Evolutionary conservation across 2,888 invertebrate species (phyloP).

Genomic region (Perizoma flavofasciatum): DNA sequence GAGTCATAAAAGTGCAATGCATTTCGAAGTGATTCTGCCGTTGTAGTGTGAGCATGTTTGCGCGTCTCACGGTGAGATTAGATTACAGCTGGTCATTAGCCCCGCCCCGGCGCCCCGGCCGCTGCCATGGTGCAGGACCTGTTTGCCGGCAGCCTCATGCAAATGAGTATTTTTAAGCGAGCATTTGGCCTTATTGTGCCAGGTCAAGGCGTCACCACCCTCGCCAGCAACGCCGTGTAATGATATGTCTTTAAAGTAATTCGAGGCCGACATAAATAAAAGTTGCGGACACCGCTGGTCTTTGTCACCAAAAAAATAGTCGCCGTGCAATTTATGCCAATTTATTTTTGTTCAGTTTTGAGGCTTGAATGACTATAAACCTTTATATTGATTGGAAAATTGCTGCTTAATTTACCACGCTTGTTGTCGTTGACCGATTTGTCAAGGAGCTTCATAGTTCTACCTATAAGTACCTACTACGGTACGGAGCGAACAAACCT

Average conservation of each 20-base stretch:
- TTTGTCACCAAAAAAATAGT: conserved; percentile 35
- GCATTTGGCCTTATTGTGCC: conserved; percentile 37
- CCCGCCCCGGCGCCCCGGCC: conserved; percentile 32
- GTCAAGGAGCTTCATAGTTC: conserved; percentile 1
- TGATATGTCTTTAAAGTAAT: conserved; percentile 33
- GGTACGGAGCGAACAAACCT: not conserved
- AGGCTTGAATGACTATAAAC: conserved; percentile 15
- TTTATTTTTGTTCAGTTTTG: conserved; percentile 33
- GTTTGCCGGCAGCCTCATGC: conserved; percentile 55
- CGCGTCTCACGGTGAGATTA: conserved; percentile 61
- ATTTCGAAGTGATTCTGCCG: conserved; percentile 43
- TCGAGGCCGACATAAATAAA: conserved; percentile 35
- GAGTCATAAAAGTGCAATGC: conserved; percentile 30
- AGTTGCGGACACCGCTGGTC: conserved; percentile 31
- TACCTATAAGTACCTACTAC: not conserved
- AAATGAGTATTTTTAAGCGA: conserved; percentile 42
- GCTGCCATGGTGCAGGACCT: conserved; percentile 58
- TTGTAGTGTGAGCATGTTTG: conserved; percentile 51
- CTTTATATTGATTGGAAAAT: conserved; percentile 36
- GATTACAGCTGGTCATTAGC: conserved; percentile 76
- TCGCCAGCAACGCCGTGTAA: conserved; percentile 22
- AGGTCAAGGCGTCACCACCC: conserved; percentile 35
- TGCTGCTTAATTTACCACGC: conserved; percentile 30
- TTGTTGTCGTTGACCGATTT: conserved; percentile 28
- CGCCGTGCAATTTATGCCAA: conserved; percentile 31